A percentile compares a stretch with the other conserved stretches of the same genome.
Conservation (phyloP, 1,140 invertebrate species). For the Tetragonula clypearis region DNA sequence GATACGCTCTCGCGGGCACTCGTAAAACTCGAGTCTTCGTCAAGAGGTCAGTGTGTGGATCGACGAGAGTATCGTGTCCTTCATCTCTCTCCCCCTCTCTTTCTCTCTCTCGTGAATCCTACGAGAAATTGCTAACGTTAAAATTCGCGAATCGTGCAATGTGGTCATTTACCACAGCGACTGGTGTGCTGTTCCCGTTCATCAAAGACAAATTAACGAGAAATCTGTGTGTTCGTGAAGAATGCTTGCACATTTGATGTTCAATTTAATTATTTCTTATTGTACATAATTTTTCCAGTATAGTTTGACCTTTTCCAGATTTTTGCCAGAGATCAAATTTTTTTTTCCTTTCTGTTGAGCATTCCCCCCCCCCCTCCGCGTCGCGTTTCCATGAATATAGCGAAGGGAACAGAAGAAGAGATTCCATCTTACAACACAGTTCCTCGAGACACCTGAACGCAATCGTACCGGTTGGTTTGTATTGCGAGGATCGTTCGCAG, state of each 20-base stretch:
- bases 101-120: conserved; percentile 10
- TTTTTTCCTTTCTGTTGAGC: not conserved
- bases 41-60: conserved; percentile 34
- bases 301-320: not conserved
- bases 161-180: no score
- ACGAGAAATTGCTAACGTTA: not conserved
- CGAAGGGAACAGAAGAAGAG: conserved; percentile 36
- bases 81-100: conserved; percentile 32
- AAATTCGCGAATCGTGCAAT: no score
- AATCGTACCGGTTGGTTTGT: conserved; percentile 11
- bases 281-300: no score
- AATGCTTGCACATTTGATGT: no score
- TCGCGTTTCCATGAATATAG: conserved; percentile 3
- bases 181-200: no score
- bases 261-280: no score
- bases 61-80: conserved; percentile 42
- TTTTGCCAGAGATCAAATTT: not conserved
- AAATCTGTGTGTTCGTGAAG: no score
- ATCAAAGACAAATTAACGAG: no score
- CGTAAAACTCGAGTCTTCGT: conserved; percentile 57
- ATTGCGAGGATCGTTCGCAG: conserved; percentile 3
- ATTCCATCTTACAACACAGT: conserved; percentile 60
- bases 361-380: not conserved
- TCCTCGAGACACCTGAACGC: not conserved
- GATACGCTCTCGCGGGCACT: conserved; percentile 44